These are phyloP conservation scores for Epinotia demarniana DNA, from an alignment of 2,888 invertebrate genomes.

Conservation along the genomic window DNA sequence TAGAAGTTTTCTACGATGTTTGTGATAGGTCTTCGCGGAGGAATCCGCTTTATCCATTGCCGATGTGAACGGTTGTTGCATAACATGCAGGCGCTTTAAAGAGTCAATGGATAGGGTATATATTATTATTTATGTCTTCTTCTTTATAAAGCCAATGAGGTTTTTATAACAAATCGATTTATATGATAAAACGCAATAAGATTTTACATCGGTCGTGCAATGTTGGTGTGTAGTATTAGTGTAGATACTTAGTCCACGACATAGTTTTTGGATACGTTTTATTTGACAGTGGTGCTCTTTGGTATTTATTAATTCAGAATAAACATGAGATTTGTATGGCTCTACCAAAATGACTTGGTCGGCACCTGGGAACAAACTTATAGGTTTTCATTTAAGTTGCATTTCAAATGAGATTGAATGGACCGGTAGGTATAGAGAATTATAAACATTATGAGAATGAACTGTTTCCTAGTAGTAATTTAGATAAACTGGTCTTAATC, in stretches of 20 bases:
- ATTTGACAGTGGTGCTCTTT: conserved; percentile 68
- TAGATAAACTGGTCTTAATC: background rate
- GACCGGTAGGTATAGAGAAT: background rate
- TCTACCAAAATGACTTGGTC: conserved; percentile 19
- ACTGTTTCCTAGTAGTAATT: background rate
- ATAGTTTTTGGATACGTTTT: conserved; percentile 47
- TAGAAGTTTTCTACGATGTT: conserved; percentile 70
- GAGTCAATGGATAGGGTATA: conserved; percentile 36
- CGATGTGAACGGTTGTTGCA: conserved; percentile 13
- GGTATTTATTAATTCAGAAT: conserved; percentile 55
- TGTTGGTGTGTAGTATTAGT: conserved; percentile 68
- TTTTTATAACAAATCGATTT: conserved; percentile 40
- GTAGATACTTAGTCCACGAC: conserved; percentile 42
- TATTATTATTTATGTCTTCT: conserved; percentile 41
- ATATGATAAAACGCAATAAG: conserved; percentile 58
- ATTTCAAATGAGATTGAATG: background rate
- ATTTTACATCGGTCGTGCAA: conserved; percentile 70
- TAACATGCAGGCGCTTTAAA: conserved; percentile 22
- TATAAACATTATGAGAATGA: too few relatives aligned
- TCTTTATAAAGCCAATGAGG: conserved; percentile 41
- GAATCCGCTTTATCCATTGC: conserved; percentile 46
- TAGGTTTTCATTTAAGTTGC: background rate
- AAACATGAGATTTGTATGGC: conserved; percentile 37
- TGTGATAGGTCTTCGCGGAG: conserved; percentile 50
- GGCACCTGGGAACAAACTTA: background rate